These are phyloP conservation scores for Malachius bipustulatus DNA, from an alignment of 2,888 invertebrate species.

Conservation along the genomic window DNA sequence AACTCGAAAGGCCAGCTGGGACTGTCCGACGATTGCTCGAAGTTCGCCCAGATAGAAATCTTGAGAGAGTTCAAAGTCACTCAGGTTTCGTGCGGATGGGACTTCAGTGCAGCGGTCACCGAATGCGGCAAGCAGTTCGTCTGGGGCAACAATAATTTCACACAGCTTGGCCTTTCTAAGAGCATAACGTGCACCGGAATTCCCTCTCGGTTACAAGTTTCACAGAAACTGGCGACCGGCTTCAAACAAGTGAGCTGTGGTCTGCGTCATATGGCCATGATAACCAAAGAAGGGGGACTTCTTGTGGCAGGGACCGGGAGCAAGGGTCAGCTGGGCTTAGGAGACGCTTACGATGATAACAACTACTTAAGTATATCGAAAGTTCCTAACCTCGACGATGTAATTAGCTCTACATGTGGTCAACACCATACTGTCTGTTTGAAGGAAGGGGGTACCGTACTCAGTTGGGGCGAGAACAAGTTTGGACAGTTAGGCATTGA, in stretches of 20 bases:
- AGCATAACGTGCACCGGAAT: constrained; percentile 36
- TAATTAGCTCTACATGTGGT: constrained; percentile 61
- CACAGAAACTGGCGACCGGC: constrained; percentile 38
- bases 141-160: constrained; percentile 74
- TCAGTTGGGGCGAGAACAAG: constrained; percentile 75
- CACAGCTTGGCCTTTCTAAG: constrained; percentile 56
- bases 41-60: constrained; percentile 49
- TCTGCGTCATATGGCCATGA: constrained; percentile 52
- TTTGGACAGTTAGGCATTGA: constrained; percentile 63
- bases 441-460: constrained; percentile 45
- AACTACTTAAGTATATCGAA: constrained; percentile 38
- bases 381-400: constrained; percentile 44
- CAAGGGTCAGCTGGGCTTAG: constrained; percentile 57
- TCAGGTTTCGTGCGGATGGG: constrained; percentile 69
- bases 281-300: constrained; percentile 49
- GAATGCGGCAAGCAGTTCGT: constrained; percentile 56
- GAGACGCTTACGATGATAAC: constrained; percentile 35
- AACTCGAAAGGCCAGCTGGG: constrained; percentile 65
- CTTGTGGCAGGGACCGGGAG: constrained; percentile 54
- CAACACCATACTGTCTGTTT: constrained; percentile 65
- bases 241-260: constrained; percentile 49
- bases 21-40: constrained; percentile 39
- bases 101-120: constrained; percentile 64
- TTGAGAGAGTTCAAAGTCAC: constrained; percentile 44
- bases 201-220: constrained; percentile 35